Conservation (phyloP, 1,140 invertebrate species). For the Achatina immaculata region DNA sequence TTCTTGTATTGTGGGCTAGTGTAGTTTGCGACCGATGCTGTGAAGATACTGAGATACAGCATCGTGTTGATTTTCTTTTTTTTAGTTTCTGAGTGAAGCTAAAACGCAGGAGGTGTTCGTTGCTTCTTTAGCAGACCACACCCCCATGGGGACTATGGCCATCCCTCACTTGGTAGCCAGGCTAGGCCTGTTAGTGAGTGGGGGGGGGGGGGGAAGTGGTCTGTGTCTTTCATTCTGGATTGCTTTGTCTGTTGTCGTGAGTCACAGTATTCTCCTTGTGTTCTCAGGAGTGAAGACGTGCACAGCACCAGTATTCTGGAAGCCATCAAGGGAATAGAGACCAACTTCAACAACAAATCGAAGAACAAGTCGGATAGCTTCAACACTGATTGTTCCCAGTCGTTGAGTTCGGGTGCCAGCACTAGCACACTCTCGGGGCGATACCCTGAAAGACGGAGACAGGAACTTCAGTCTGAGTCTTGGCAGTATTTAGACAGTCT, state of each 20-base stretch:
- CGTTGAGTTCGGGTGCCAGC: not conserved
- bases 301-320: not conserved
- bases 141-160: no score
- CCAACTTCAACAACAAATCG: not conserved
- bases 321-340: not conserved
- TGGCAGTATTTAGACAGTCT: not conserved
- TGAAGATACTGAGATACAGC: no score
- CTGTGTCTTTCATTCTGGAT: no score
- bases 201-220: no score
- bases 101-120: no score
- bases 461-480: not conserved
- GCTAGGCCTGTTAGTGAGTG: no score
- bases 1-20: not conserved
- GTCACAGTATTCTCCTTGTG: not conserved
- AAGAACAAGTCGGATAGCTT: not conserved
- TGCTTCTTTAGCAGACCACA: no score
- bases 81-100: no score
- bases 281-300: not conserved
- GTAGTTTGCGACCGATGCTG: not conserved
- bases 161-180: no score
- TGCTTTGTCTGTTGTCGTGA: no score
- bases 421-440: not conserved
- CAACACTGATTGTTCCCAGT: not conserved
- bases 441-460: not conserved
- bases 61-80: no score